phyloP scores from a whole-genome alignment of 2,888 invertebrate genomes.

The Amphipyra berbera region DNA sequence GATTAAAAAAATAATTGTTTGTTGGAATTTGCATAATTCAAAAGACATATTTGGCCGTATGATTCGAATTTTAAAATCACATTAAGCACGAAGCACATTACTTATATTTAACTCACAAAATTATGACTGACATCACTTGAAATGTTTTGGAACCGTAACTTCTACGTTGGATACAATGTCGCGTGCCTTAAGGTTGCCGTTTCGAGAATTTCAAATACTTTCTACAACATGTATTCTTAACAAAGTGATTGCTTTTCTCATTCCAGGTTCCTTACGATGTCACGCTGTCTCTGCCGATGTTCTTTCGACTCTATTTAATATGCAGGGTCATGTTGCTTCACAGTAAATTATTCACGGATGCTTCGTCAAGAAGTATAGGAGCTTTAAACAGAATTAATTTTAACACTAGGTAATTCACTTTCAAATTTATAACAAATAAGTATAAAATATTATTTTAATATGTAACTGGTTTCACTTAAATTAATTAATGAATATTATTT shows the following conservation, averaged over 20 bases:
- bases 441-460: too few relatives aligned
- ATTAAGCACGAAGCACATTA: constrained; percentile 54
- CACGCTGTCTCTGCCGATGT: constrained; percentile 99
- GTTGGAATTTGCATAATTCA: constrained; percentile 24
- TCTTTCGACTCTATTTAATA: constrained; percentile 99
- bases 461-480: too few relatives aligned
- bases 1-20: neutral
- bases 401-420: constrained; percentile 95
- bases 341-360: constrained; percentile 99
- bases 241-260: constrained; percentile 52
- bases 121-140: constrained; percentile 63
- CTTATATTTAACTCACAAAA: constrained; percentile 27
- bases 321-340: constrained; percentile 99
- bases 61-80: constrained; percentile 10
- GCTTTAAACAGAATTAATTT: constrained; percentile 99
- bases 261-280: constrained; percentile 97
- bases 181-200: constrained; percentile 37
- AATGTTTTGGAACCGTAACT: constrained; percentile 42
- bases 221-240: constrained; percentile 13
- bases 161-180: constrained; percentile 31
- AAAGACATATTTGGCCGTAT: constrained; percentile 2
- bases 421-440: neutral
- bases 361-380: constrained; percentile 99
- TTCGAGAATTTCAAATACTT: constrained; percentile 9
- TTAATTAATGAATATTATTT: too few relatives aligned